Evolutionary conservation across 1,140 invertebrate species (phyloP), one percentile per base, ranked within the genome.

Genomic region (Drosophila parabipectinata): DNA sequence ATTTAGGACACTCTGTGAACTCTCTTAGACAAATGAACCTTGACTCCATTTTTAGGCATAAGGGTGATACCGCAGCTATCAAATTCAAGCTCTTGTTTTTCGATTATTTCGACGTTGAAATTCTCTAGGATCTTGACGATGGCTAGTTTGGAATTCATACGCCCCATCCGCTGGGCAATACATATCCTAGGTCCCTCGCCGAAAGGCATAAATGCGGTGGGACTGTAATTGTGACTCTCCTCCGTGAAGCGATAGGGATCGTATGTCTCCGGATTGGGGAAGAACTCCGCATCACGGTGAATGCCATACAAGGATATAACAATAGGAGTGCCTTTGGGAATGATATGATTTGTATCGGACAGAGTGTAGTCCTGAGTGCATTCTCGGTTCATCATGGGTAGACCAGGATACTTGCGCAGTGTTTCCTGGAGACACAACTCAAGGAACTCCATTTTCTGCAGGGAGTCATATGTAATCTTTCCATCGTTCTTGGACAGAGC

Each of bases 151-250:
- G 72, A 53, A 7, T 85, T 90, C 0, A 85, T 32, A 1, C 71
- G 75, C 1, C 85, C 85, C 84, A 89, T 84, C 1, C 84, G 47
- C 57, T 80, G 77, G 4, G 84, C 84, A 44, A 89, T 72, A 48
- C 90, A 91, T 1, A 95, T 95, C 55, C 95, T 92, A 3, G 94
- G 94, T 3, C 95, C 95, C 57, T 94, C 94, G 15, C 94, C 95
- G 84, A 96, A 96, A 4, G 95, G 95, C 64, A 95, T 90, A 77
- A 94, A 96, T 0, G 93, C 92, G 4, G 59, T 52, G 0, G 69
- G 64, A 61, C 78, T 88, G 28, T 77, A 88, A 69, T 79, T 83
- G 58, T 91, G 92, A 41, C 92, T 93, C 28, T 91, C 90, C 28
- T 93, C 92, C 2, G 92, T 77, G 79, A 95, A 95, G 26, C 95